A percentile compares a stretch with the other conserved stretches of the same genome.
These are phyloP conservation scores for Apamea crenata DNA, from an alignment of 2,888 invertebrate species.

Conservation along the genomic window DNA sequence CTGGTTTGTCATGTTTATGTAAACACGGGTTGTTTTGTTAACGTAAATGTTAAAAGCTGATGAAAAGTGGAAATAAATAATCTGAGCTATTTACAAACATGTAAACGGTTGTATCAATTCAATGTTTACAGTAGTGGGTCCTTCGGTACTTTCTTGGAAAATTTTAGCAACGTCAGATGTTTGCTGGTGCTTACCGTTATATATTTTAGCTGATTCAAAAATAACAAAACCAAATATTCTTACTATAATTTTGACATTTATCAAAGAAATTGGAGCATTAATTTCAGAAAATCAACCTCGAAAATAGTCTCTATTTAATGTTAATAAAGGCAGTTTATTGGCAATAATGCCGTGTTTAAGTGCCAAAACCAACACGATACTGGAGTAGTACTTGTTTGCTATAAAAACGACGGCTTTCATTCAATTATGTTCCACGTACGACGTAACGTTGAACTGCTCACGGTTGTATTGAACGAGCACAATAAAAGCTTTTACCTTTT, in stretches of 20 bases:
- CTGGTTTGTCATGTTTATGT: constrained; percentile 5
- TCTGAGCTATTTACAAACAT: neutral
- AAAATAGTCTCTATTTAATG: neutral
- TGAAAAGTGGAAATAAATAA: neutral
- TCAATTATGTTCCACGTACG: neutral
- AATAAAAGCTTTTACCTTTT: constrained; percentile 33
- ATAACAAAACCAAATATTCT: neutral
- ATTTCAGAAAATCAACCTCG: neutral
- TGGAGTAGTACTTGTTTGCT: constrained; percentile 30
- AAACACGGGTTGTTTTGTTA: neutral
- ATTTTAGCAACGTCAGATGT: neutral
- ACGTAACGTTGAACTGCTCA: neutral
- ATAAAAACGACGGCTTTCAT: constrained; percentile 1
- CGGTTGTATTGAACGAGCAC: neutral
- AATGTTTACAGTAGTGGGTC: neutral
- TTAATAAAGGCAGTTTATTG: constrained; percentile 3
- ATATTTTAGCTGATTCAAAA: neutral
- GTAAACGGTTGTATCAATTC: neutral
- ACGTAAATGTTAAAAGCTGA: neutral
- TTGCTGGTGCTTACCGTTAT: neutral
- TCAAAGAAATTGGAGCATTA: no score
- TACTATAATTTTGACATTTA: neutral
- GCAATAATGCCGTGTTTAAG: constrained; percentile 2
- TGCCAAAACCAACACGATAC: neutral
- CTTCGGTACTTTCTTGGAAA: neutral